Base-by-base conservation (phyloP, 1,140 invertebrate species). In the Drosophila malerkotliana region DNA sequence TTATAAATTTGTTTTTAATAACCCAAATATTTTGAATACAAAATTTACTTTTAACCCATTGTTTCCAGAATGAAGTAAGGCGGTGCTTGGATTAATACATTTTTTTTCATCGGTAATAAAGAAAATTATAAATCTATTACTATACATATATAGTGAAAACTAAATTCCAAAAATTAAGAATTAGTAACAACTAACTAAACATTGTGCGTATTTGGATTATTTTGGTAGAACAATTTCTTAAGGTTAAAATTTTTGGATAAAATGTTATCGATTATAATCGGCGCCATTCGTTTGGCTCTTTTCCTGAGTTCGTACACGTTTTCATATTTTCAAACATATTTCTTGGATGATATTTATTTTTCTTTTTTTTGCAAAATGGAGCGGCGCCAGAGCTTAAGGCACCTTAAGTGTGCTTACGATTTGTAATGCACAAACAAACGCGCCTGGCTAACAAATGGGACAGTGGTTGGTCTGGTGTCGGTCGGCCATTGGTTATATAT, bases 351-450 rank as follows among this genome's bases (percentile, higher is more conserved):
- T 2, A 8, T 24, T 53, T 55, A 39, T 26, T 21, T 54, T 49
- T 58, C 64, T 63, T 63, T 62, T 81, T 87, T 87, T 88, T 54
- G 82, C 82, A 88, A 75, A 88, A 88, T 79, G 79, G 84, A 88
- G 61, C 83, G 83, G 83, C 83, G 83, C 83, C 83, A 88, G 79
- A 69, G 83, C 79, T 88, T 88, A 88, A 53, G 52, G 76, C 47
- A 83, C 83, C 83, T 88, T 88, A 88, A 88, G 83, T 83, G 68
- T 66, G 79, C 79, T 88, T 79, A 88, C 37, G 57, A 61, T 67
- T 55, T 88, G 83, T 88, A 88, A 87, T 87, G 83, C 83, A 82
- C 75, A 88, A 87, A 88, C 72, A 87, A 88, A 87, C 68, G 74
- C 71, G 69, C 12, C 47, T 41, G 41, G 62, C 64, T 80, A 80